phyloP scores from a whole-genome alignment of 2,113 vertebrate species.

The Varanus komodoensis region DNA sequence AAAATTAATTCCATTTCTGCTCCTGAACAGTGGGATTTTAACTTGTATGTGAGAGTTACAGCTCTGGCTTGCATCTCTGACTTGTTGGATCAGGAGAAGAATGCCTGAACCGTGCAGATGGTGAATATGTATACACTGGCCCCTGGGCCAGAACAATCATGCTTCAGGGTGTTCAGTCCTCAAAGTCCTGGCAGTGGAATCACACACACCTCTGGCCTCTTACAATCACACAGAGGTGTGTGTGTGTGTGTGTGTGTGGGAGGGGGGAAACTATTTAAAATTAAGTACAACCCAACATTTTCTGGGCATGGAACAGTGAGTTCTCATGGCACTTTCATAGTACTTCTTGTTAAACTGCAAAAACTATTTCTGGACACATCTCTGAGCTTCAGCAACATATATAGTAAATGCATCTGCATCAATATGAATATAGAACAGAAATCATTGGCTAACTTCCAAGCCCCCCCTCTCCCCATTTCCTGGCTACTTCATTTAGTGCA shows the following conservation, averaged over 20 bases:
- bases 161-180: no score
- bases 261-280: background rate
- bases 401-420: background rate
- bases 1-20: no score
- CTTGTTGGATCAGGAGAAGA: no score
- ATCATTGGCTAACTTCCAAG: background rate
- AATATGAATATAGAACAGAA: background rate
- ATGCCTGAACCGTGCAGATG: no score
- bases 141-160: no score
- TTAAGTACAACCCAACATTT: background rate
- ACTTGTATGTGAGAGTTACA: no score
- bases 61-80: no score
- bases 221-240: background rate
- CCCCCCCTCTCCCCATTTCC: no score
- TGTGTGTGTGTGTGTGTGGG: no score
- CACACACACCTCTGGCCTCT: background rate
- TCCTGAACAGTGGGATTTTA: no score
- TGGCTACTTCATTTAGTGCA: background rate
- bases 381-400: background rate
- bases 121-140: no score
- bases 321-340: background rate
- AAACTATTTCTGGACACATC: background rate
- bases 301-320: background rate
- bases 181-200: background rate
- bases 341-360: background rate